Evolutionary conservation across 2,113 vertebrate species (phyloP).

Genomic region (Sphyrna mokarran): DNA sequence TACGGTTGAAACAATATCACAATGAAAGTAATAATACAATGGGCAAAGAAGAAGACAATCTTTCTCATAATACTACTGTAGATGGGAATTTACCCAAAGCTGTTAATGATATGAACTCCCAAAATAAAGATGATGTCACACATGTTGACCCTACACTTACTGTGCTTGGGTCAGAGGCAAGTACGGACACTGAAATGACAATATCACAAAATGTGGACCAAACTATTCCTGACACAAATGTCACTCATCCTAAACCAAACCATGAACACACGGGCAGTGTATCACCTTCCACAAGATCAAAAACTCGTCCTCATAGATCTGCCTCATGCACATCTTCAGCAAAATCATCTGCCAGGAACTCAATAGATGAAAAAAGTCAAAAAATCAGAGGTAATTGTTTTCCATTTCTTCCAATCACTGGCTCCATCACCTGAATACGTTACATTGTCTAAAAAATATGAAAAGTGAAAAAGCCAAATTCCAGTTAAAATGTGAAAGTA

Average conservation of each 20-base stretch:
- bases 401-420: background rate
- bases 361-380: background rate
- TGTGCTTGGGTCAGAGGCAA: background rate
- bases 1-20: background rate
- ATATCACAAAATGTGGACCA: background rate
- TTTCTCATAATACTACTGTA: background rate
- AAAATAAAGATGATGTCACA: background rate
- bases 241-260: background rate
- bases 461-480: background rate
- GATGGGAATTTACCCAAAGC: background rate
- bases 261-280: background rate
- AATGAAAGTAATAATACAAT: background rate
- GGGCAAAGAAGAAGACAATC: background rate
- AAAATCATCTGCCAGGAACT: background rate
- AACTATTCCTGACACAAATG: background rate
- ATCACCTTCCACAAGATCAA: no score
- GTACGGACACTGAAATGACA: background rate
- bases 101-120: background rate
- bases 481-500: background rate
- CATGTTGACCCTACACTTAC: background rate
- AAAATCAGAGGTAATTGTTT: conserved; percentile 20
- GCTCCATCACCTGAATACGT: background rate
- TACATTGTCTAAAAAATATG: background rate
- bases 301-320: background rate
- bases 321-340: background rate